Evolutionary conservation across 2,888 invertebrate species (phyloP), one percentile per base, ranked within the genome.

Genomic region (Drosophila multiciliata): DNA sequence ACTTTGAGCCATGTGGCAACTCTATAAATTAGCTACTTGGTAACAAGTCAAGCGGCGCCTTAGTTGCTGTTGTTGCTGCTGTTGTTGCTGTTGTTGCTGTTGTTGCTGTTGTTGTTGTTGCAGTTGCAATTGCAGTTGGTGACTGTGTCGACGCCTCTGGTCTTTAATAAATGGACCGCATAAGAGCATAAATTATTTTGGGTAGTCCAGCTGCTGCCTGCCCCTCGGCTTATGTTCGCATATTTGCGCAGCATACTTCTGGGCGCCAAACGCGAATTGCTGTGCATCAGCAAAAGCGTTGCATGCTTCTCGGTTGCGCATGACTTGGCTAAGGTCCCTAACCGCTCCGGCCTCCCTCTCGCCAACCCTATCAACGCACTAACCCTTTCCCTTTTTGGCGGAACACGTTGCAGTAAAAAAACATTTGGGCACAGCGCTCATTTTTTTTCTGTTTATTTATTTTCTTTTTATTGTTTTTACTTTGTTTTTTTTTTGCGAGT

Each of bases 201-300:
- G 61, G 32, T 36, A 40, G 29, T 55, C 58, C 59, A 12, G 52
- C 36, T 50, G 40, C 26, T 29, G 9, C 7, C n/a, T 29, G 35
- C 29, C 20, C 29, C 42, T 64, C 36, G 65, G 77, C 76, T 75
- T 74, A 65, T 35, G 42, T 17, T 65, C 40, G 82, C 89, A 86
- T 86, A 81, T 86, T 89, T 86, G 82, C 87, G 84, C 84, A 80
- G 82, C 82, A 86, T 89, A 62, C 72, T 83, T 87, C 58, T 70
- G 82, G 87, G 75, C 73, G 82, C 79, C 82, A 75, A 58, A 48
- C 49, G 63, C 65, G 64, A 62, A 80, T 73, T 53, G 35, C 23
- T 63, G 50, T 65, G 61, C 36, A 17, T 32, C 53, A 53, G 61
- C 62, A 17, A 58, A n/a, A 49, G 40, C 61, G 62, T 59, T 86